These are phyloP conservation scores for Drosophila mimica DNA, from an alignment of 2,888 invertebrate species.

Conservation along the genomic window DNA sequence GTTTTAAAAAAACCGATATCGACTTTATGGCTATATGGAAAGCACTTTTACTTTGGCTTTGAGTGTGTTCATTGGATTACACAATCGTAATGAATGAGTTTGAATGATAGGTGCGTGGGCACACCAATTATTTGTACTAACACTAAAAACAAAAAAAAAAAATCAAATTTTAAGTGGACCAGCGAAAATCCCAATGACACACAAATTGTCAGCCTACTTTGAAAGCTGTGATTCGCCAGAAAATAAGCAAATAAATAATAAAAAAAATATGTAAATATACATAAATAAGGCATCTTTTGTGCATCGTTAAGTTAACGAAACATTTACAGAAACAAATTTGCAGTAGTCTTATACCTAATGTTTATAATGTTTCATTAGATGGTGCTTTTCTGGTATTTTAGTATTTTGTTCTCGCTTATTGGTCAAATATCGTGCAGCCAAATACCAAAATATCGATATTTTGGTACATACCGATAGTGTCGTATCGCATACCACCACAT, in stretches of 20 bases:
- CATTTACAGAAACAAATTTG: not conserved
- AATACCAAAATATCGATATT: slow-evolving; percentile 12
- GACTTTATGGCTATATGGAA: slow-evolving; percentile 29
- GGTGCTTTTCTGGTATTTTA: not conserved
- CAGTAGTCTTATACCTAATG: not conserved
- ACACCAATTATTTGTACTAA: slow-evolving; percentile 27
- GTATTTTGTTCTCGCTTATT: not conserved
- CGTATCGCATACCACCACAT: too few species aligned
- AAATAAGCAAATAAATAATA: slow-evolving; percentile 18
- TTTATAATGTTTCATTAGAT: not conserved
- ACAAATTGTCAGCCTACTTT: slow-evolving; percentile 18
- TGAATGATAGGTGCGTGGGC: slow-evolving; percentile 52
- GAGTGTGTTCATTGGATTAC: slow-evolving; percentile 20
- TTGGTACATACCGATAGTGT: too few species aligned
- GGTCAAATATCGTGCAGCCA: not conserved
- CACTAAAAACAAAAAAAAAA: not conserved
- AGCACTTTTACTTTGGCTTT: slow-evolving; percentile 53
- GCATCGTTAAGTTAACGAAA: too few species aligned
- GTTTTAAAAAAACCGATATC: slow-evolving; percentile 33
- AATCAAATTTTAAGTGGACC: slow-evolving; percentile 13
- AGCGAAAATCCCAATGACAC: slow-evolving; percentile 51
- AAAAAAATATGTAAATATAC: not conserved
- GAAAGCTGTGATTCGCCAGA: not conserved
- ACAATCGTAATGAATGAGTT: slow-evolving; percentile 55
- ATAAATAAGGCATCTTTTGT: not conserved